phyloP scores from a whole-genome alignment of 2,888 invertebrate genomes.

The Sphaerophoria rueppellii region DNA sequence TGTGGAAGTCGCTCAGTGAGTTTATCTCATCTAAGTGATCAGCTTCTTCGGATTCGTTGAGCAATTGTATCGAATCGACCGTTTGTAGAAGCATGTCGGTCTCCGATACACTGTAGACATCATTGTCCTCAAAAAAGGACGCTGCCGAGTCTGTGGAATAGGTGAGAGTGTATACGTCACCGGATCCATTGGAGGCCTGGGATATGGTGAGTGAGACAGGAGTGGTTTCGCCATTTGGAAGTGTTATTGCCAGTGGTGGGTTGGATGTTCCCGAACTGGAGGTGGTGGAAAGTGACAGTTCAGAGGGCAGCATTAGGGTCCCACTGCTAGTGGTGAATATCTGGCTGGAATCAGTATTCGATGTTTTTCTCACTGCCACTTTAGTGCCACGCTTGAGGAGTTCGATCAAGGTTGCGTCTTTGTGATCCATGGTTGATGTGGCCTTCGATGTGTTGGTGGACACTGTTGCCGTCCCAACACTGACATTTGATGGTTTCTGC shows the following conservation, averaged over 20 bases:
- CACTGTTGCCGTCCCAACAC: conserved; percentile 75
- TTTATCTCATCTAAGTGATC: conserved; percentile 85
- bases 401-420: conserved; percentile 91
- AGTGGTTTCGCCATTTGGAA: conserved; percentile 78
- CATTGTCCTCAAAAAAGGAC: conserved; percentile 86
- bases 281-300: conserved; percentile 76
- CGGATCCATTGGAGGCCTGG: conserved; percentile 81
- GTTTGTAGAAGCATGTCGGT: conserved; percentile 87
- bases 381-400: conserved; percentile 88
- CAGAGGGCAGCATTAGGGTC: conserved; percentile 81
- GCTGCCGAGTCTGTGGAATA: conserved; percentile 85
- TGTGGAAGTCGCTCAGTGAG: conserved; percentile 60
- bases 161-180: conserved; percentile 85
- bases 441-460: conserved; percentile 77
- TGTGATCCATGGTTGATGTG: conserved; percentile 82
- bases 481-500: conserved; percentile 75
- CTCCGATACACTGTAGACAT: conserved; percentile 89
- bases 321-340: conserved; percentile 81
- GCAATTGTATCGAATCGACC: conserved; percentile 85
- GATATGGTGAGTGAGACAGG: conserved; percentile 81
- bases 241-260: conserved; percentile 77
- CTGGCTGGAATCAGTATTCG: conserved; percentile 86
- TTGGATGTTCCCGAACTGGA: conserved; percentile 83
- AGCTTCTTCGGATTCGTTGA: conserved; percentile 85
- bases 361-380: conserved; percentile 88